phyloP scores from a whole-genome alignment of 2,113 vertebrate species.

The Neofelis nebulosa region DNA sequence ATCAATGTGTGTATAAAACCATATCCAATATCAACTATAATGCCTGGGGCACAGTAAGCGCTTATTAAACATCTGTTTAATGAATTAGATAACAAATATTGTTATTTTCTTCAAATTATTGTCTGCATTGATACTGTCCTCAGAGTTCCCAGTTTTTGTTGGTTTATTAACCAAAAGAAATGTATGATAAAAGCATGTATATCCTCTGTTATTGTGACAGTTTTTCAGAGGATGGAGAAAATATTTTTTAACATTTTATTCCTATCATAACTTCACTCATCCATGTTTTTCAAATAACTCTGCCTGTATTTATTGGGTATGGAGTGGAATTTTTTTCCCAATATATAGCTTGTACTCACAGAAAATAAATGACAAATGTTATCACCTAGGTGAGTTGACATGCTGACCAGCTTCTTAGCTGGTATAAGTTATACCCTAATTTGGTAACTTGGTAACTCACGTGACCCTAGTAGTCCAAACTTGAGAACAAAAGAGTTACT shows the following conservation, averaged over 20 bases:
- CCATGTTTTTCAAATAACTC: not conserved
- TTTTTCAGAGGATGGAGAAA: not conserved
- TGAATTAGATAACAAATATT: not conserved
- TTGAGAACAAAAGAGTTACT: not conserved
- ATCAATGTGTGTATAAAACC: not conserved
- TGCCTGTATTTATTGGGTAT: not conserved
- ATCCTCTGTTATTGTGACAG: not conserved
- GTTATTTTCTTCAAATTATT: not conserved
- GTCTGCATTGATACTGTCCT: not conserved
- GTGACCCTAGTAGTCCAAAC: not conserved
- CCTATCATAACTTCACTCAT: not conserved
- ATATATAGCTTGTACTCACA: not conserved
- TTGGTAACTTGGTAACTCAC: not conserved
- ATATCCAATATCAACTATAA: not conserved
- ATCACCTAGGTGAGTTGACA: not conserved
- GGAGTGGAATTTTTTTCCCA: not conserved
- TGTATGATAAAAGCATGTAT: not conserved
- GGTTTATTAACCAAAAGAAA: not conserved
- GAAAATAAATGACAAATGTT: not conserved
- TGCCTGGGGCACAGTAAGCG: not conserved
- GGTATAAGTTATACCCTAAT: not conserved
- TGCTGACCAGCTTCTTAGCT: not conserved
- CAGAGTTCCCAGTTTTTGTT: not conserved
- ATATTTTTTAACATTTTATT: not conserved
- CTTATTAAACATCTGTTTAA: not conserved